These are phyloP conservation scores for Carcina quercana DNA, from an alignment of 2,888 invertebrate species.

Conservation along the genomic window DNA sequence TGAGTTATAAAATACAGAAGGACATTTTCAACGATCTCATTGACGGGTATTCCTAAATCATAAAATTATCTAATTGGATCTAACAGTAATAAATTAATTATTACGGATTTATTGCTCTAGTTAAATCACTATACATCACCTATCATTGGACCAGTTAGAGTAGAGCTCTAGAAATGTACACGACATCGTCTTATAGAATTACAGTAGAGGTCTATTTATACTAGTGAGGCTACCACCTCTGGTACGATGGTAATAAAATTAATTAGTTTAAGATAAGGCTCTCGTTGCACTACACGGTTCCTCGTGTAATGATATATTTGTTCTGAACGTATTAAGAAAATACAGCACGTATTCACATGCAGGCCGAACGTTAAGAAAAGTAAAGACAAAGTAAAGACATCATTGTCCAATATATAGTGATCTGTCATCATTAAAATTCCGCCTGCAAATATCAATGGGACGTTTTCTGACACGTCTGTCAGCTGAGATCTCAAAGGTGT, in stretches of 20 bases:
- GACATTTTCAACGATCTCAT: no score
- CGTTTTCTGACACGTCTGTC: no score
- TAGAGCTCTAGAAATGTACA: slow-evolving; percentile 17
- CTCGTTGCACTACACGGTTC: slow-evolving; percentile 12
- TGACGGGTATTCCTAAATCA: no score
- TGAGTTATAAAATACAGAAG: no score
- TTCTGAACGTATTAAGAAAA: no score
- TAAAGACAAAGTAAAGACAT: no score
- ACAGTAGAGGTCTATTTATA: slow-evolving; percentile 18
- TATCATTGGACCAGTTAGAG: slow-evolving; percentile 29
- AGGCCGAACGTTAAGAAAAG: no score
- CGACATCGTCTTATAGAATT: neutral
- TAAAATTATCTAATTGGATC: slow-evolving; percentile 16
- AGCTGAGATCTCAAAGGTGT: no score
- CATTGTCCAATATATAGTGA: no score
- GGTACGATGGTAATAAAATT: slow-evolving; percentile 40
- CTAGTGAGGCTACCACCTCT: slow-evolving; percentile 25
- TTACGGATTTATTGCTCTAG: slow-evolving; percentile 34
- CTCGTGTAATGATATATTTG: slow-evolving; percentile 10
- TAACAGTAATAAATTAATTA: slow-evolving; percentile 27
- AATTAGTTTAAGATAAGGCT: slow-evolving; percentile 41
- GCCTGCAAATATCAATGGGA: no score
- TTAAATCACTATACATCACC: slow-evolving; percentile 42
- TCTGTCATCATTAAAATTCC: no score
- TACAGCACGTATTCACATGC: no score